Evolutionary conservation across 2,797 vertebrate genomes (phyloP).

Genomic region (Enteromius treurensis): DNA sequence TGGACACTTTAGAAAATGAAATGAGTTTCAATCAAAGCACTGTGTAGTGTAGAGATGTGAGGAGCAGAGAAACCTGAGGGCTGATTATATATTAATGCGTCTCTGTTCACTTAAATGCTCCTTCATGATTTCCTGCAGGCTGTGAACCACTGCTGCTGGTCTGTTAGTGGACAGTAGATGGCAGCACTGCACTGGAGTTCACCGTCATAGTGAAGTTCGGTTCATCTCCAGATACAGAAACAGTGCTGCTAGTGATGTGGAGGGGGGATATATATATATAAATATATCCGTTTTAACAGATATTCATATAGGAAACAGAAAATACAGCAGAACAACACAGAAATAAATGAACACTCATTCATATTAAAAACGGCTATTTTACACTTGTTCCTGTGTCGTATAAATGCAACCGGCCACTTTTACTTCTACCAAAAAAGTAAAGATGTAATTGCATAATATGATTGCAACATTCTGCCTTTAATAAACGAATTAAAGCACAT

Average conservation of each 20-base stretch:
- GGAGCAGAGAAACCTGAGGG: slow-evolving; percentile 40
- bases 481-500: too few species aligned
- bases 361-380: neutral
- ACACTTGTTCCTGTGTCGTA: neutral
- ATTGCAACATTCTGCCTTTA: neutral
- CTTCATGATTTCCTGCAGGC: slow-evolving; percentile 8
- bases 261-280: too few species aligned
- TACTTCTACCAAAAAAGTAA: neutral
- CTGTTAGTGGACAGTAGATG: slow-evolving; percentile 19
- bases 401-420: neutral
- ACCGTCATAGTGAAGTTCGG: neutral
- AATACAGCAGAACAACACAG: too few species aligned
- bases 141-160: neutral
- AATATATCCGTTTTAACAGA: neutral
- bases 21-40: slow-evolving; percentile 34
- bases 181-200: slow-evolving; percentile 7
- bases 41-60: slow-evolving; percentile 37
- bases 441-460: neutral
- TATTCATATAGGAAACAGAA: neutral
- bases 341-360: too few species aligned
- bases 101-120: slow-evolving; percentile 51
- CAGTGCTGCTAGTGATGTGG: neutral
- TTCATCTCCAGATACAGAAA: neutral
- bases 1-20: slow-evolving; percentile 24
- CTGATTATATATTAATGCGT: slow-evolving; percentile 56